These are phyloP conservation scores for Leptinotarsa peninsularis DNA, from an alignment of 2,888 invertebrate genomes.

Conservation along the genomic window DNA sequence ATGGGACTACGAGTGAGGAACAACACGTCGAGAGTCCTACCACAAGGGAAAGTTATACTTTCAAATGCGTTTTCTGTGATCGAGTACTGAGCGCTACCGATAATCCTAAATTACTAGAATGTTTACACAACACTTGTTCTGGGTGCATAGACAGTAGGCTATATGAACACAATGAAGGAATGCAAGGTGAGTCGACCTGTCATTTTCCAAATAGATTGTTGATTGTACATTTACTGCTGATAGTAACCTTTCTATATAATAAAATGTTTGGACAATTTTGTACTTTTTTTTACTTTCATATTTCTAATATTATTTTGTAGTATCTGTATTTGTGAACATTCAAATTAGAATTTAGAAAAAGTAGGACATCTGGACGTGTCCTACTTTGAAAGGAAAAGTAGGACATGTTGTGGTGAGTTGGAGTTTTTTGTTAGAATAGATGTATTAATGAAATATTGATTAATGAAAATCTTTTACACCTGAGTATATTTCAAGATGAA, in stretches of 20 bases:
- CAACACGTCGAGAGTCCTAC: conserved; percentile 63
- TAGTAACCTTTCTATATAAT: not conserved
- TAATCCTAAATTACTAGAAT: conserved; percentile 86
- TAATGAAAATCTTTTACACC: not conserved
- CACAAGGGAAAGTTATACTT: conserved; percentile 61
- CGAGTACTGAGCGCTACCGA: conserved; percentile 70
- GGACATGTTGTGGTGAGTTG: conserved; percentile 4
- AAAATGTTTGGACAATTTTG: not conserved
- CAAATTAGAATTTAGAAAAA: not conserved
- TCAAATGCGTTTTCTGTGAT: conserved; percentile 66
- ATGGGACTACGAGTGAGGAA: conserved; percentile 51
- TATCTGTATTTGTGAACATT: not conserved
- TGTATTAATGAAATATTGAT: not conserved
- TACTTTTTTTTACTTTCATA: not conserved
- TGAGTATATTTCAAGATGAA: not conserved
- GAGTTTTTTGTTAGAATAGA: not conserved
- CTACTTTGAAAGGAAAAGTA: conserved; percentile 18
- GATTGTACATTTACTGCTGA: not conserved
- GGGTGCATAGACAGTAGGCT: conserved; percentile 80
- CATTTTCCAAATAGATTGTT: not conserved
- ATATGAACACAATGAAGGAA: conserved; percentile 66
- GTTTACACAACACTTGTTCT: conserved; percentile 87
- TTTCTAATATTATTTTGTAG: not conserved
- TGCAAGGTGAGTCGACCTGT: conserved; percentile 44
- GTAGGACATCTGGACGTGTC: conserved; percentile 26